Conservation (phyloP, 2,888 invertebrate species). For the Coecobrya sp. region DNA sequence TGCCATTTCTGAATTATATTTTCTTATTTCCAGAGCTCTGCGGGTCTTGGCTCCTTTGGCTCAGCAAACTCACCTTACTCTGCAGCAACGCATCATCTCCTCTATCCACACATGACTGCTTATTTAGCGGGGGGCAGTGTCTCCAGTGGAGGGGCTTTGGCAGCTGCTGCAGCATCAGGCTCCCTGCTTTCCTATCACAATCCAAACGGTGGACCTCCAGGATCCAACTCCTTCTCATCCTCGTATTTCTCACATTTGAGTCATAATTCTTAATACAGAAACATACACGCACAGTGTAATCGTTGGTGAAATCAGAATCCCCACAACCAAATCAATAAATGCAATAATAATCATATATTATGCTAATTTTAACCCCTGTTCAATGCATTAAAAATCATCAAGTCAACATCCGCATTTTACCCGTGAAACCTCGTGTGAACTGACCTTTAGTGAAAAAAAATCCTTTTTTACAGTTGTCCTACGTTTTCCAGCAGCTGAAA, state of each 20-base stretch:
- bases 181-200: conserved; percentile 85
- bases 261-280: conserved; percentile 85
- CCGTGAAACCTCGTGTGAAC: background rate
- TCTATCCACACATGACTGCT: conserved; percentile 86
- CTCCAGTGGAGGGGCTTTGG: conserved; percentile 83
- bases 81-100: conserved; percentile 86
- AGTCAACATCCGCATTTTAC: background rate
- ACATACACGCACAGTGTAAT: background rate
- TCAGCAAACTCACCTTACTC: conserved; percentile 85
- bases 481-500: conserved; percentile 4
- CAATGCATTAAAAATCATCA: conserved; percentile 9
- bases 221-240: conserved; percentile 85
- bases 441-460: background rate
- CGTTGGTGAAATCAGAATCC: background rate
- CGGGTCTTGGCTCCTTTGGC: conserved; percentile 86
- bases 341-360: conserved; percentile 46
- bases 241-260: conserved; percentile 86
- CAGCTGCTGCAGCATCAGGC: conserved; percentile 81
- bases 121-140: conserved; percentile 86
- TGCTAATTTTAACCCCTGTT: background rate
- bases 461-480: background rate
- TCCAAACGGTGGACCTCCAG: conserved; percentile 83
- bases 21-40: conserved; percentile 87
- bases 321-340: conserved; percentile 35
- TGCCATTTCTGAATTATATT: conserved; percentile 1